These are phyloP conservation scores for Ectemnius cavifrons DNA, from an alignment of 2,888 invertebrate species.

Conservation along the genomic window DNA sequence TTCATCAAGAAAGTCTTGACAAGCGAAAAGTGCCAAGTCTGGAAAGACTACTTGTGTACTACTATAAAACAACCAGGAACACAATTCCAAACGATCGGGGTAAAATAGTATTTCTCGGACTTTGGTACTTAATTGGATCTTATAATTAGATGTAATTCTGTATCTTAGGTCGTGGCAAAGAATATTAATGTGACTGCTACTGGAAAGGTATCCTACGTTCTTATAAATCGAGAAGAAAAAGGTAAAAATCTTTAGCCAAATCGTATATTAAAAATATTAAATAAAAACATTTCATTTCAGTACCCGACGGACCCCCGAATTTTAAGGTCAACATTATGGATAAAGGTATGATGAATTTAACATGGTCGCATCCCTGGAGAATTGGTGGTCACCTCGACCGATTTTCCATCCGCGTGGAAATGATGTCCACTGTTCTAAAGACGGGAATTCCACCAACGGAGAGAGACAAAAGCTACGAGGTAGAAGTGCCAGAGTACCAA, in stretches of 20 bases:
- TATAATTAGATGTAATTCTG: no score
- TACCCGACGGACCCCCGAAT: conserved; percentile 34
- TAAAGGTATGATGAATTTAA: conserved; percentile 35
- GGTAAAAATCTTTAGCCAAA: not conserved
- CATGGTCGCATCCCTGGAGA: conserved; percentile 60
- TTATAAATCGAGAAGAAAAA: not conserved
- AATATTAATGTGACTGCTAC: conserved; percentile 51
- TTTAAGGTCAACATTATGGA: conserved; percentile 4
- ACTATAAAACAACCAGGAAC: conserved; percentile 4
- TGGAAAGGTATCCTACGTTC: not conserved
- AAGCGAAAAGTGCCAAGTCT: conserved; percentile 41
- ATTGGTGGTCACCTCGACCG: conserved; percentile 42
- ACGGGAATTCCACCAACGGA: not conserved
- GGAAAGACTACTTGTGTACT: conserved; percentile 50
- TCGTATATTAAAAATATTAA: not conserved
- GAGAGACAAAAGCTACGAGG: not conserved
- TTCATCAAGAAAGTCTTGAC: not conserved
- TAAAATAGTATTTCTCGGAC: not conserved
- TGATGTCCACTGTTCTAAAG: conserved; percentile 32
- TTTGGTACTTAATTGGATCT: no score
- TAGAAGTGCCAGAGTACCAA: conserved; percentile 31
- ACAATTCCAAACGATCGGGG: not conserved
- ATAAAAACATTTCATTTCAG: conserved; percentile 12
- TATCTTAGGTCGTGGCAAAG: conserved; percentile 51
- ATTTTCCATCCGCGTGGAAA: conserved; percentile 43